Evolutionary conservation across 2,888 invertebrate genomes (phyloP).

Genomic region (Aphodius sticticus): DNA sequence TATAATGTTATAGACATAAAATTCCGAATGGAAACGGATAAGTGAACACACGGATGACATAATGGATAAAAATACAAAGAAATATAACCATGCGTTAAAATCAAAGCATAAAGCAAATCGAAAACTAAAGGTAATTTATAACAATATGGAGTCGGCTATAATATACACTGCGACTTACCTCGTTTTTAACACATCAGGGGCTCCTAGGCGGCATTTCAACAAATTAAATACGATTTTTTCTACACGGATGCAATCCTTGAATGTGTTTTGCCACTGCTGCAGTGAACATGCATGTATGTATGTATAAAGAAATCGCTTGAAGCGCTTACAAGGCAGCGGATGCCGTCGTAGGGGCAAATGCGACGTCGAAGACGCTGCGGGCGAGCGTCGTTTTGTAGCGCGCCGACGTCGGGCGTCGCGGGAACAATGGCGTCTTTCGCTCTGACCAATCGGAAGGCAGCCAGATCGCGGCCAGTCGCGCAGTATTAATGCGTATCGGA

Average conservation of each 20-base stretch:
- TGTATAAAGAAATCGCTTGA: slow-evolving; percentile 43
- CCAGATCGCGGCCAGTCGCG: slow-evolving; percentile 53
- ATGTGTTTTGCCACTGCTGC: background rate
- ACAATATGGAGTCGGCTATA: background rate
- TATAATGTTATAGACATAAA: too few species aligned
- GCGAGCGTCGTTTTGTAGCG: slow-evolving; percentile 64
- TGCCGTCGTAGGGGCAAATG: slow-evolving; percentile 60
- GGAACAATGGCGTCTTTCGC: slow-evolving; percentile 60
- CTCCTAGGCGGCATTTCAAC: background rate
- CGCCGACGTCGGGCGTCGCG: slow-evolving; percentile 59
- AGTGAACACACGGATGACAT: too few species aligned
- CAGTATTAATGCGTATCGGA: slow-evolving; percentile 49
- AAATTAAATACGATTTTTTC: background rate
- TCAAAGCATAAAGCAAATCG: too few species aligned
- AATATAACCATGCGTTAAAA: too few species aligned
- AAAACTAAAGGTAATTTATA: background rate
- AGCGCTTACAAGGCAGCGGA: slow-evolving; percentile 48
- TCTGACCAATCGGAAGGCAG: slow-evolving; percentile 53
- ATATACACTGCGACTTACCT: background rate
- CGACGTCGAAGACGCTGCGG: slow-evolving; percentile 68
- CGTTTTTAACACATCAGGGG: background rate
- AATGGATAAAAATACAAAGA: too few species aligned
- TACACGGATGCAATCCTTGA: slow-evolving; percentile 13
- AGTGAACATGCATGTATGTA: slow-evolving; percentile 8
- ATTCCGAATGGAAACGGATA: too few species aligned